phyloP scores from a whole-genome alignment of 2,888 invertebrate genomes.

The Drosophila picticornis region DNA sequence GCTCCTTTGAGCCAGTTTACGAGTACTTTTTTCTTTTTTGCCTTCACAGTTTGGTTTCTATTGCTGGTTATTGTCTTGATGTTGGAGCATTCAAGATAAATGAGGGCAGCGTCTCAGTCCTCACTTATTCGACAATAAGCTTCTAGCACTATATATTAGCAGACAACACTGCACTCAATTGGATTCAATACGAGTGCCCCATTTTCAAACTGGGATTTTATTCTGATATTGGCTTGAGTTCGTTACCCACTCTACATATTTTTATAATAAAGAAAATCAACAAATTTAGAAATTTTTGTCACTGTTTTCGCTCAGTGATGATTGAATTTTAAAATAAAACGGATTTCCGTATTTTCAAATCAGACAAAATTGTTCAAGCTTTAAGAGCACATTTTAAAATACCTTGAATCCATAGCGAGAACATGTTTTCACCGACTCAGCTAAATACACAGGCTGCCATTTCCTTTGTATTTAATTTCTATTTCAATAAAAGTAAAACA shows the following conservation, averaged over 20 bases:
- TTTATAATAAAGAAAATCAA: not conserved
- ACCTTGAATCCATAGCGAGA: conserved; percentile 22
- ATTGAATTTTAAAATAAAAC: not conserved
- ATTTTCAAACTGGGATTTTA: not conserved
- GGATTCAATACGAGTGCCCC: not conserved
- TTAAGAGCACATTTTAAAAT: conserved; percentile 25
- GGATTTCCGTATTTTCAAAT: not conserved
- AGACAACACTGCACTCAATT: not conserved
- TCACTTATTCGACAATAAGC: conserved; percentile 22
- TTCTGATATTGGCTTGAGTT: not conserved
- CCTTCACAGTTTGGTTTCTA: conserved; percentile 17
- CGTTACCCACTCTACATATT: not conserved
- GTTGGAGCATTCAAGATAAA: conserved; percentile 21
- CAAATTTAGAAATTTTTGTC: not conserved
- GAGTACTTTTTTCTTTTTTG: conserved; percentile 24
- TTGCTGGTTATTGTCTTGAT: conserved; percentile 39
- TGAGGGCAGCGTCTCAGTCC: conserved; percentile 18
- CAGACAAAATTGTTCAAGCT: not conserved
- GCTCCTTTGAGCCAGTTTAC: conserved; percentile 34
- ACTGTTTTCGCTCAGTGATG: not conserved
- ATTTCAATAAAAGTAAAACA: conserved; percentile 78
- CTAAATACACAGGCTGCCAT: conserved; percentile 35
- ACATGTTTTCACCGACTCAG: conserved; percentile 12
- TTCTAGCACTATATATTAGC: not conserved
- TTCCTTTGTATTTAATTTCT: conserved; percentile 64